phyloP scores from a whole-genome alignment of 1,140 invertebrate genomes.

The Pentalonia nigronervosa region DNA sequence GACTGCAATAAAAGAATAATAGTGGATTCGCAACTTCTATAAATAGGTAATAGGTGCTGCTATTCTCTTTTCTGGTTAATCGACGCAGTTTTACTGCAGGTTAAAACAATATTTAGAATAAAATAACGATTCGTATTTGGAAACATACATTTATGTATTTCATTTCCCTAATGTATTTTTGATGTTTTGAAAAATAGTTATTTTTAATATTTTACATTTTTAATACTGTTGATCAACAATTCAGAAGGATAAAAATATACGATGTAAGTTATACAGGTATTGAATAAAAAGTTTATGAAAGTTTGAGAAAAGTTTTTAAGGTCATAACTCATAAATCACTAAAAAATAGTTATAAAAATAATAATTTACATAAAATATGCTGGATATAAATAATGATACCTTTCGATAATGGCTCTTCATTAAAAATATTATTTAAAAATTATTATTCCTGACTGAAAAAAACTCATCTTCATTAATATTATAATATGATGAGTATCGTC shows the following conservation, averaged over 20 bases:
- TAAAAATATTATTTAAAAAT: slow-evolving; percentile 4
- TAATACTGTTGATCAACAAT: background rate
- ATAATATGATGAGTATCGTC: background rate
- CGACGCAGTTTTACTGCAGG: background rate
- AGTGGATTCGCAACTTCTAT: background rate
- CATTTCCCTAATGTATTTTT: slow-evolving; percentile 31
- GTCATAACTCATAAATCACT: slow-evolving; percentile 8
- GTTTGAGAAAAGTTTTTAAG: background rate
- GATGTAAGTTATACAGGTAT: background rate
- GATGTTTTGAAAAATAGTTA: background rate
- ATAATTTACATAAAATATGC: slow-evolving; percentile 19
- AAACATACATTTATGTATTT: background rate
- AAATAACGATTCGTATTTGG: background rate
- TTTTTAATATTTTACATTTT: background rate
- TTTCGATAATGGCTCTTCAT: background rate
- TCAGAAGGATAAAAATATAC: background rate
- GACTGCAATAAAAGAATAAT: slow-evolving; percentile 21
- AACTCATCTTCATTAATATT: slow-evolving; percentile 10
- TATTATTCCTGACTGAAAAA: slow-evolving; percentile 29
- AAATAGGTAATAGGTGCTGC: background rate
- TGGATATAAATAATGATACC: background rate
- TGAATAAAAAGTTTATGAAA: slow-evolving; percentile 35
- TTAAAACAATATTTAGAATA: background rate
- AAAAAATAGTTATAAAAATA: background rate
- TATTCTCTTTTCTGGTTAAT: background rate